phyloP scores from a whole-genome alignment of 1,140 invertebrate genomes.

The Drosophila albomicans region DNA sequence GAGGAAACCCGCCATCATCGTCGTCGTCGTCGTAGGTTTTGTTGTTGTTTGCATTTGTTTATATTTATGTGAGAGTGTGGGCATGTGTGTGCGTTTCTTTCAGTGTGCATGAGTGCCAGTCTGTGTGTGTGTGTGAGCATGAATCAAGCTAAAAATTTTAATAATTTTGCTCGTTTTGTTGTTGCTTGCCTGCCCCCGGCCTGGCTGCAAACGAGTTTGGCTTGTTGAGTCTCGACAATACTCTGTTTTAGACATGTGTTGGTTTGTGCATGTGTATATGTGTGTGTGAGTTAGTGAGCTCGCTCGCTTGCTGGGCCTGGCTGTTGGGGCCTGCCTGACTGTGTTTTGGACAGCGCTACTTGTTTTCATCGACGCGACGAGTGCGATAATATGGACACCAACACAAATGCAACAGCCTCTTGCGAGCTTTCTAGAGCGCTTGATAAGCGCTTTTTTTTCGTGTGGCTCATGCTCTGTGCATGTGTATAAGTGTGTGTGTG shows the following conservation, averaged over 20 bases:
- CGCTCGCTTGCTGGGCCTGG: conserved; percentile 36
- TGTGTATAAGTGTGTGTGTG: background rate
- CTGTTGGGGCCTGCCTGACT: conserved; percentile 13
- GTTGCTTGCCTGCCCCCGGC: conserved; percentile 26
- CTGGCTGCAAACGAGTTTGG: conserved; percentile 72
- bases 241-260: conserved; percentile 12
- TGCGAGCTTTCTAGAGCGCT: conserved; percentile 66
- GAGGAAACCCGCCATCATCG: conserved; percentile 78
- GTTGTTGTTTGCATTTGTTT: conserved; percentile 54
- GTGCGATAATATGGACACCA: conserved; percentile 61
- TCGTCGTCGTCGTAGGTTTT: conserved; percentile 24
- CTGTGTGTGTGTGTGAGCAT: conserved; percentile 55
- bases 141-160: conserved; percentile 82
- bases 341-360: conserved; percentile 63
- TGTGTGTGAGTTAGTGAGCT: conserved; percentile 35
- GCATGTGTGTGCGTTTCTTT: conserved; percentile 20
- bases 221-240: conserved; percentile 72
- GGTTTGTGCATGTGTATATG: conserved; percentile 5
- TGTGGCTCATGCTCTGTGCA: conserved; percentile 14
- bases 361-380: conserved; percentile 65
- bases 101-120: conserved; percentile 1
- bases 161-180: conserved; percentile 72
- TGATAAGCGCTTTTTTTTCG: conserved; percentile 65
- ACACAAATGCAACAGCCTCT: conserved; percentile 45
- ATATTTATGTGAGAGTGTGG: conserved; percentile 44